A percentile compares a stretch with the other conserved stretches of the same genome.
These are phyloP conservation scores for Ambastaia sidthimunki DNA, from an alignment of 2,797 vertebrate species.

Conservation along the genomic window DNA sequence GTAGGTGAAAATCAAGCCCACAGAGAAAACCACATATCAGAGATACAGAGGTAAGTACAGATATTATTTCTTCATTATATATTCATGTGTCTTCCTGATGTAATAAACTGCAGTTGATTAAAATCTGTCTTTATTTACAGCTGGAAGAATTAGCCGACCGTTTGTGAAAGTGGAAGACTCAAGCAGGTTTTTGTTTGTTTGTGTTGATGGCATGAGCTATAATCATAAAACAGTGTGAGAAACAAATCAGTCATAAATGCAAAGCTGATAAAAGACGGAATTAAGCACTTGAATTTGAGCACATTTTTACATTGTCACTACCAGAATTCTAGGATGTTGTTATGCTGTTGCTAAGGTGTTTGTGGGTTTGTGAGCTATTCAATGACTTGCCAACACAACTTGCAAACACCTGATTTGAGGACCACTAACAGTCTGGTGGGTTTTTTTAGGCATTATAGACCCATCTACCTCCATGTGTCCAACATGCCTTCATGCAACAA, in stretches of 20 bases:
- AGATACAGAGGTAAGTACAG: constrained; percentile 83
- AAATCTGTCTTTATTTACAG: constrained; percentile 64
- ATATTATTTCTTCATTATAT: neutral
- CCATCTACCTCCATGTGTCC: constrained; percentile 84
- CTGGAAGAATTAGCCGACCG: constrained; percentile 83
- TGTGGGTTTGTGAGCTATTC: no score
- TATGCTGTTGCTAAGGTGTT: no score
- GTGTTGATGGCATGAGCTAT: neutral
- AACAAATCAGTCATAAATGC: no score
- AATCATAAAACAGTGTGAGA: neutral
- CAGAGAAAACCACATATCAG: constrained; percentile 65
- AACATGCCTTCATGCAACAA: constrained; percentile 86
- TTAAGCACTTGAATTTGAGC: no score
- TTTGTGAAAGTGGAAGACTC: constrained; percentile 93
- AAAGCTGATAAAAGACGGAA: no score
- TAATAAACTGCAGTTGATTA: neutral
- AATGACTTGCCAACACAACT: no score
- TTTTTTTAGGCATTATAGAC: constrained; percentile 84
- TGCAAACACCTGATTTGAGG: no score
- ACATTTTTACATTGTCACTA: no score
- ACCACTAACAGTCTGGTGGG: no score
- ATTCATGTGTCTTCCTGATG: neutral
- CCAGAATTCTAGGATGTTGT: no score
- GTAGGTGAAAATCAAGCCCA: constrained; percentile 72
- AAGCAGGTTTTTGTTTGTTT: constrained; percentile 77